Evolutionary conservation across 2,888 invertebrate genomes (phyloP), one percentile per base, ranked within the genome.

Genomic region (Electrophaes corylata): DNA sequence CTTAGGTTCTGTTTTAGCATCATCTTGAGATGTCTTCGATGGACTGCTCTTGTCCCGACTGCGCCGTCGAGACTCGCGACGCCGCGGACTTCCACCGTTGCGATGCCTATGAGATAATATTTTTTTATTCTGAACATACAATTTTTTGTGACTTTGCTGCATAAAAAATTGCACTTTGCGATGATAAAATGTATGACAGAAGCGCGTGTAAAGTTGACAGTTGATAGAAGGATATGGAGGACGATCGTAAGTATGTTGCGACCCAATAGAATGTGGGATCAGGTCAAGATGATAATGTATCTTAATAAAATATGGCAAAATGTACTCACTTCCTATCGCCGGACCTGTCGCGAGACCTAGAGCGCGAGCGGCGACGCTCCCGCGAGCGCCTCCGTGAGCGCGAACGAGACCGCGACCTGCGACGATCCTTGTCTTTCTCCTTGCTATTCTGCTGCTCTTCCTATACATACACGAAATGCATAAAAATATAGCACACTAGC

Each of bases 371-470:
- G 6, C 86, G 82, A 1, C 87, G 75, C 8, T 84, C 84, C 60
- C 86, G 79, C 33, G 88, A 84, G 58, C 86, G 81, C 43, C 89
- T 86, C 37, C 86, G 79, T 35, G 84, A 84, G 33, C 88, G 80
- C 59, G 88, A 89, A 33, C 88, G 76, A 31, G 88, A 75, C 26
- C 88, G 78, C 54, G 87, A 74, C 40, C 90, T 93, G 19, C 89
- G 85, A 1, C 90, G 94, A 56, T 96, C 94, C 76, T 95, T 94
- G 59, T 96, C 96, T 81, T 96, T 95, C 66, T 96, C 96, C 81
- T 96, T 96, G 57, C 86, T 88, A 73, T 87, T 88, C 70, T 81
- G 81, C 67, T 87, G 87, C 58, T 91, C 88, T 59, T 87, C 85
- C 79, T 87, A 70, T 16, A 48, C 44, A 45, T 2, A 37, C 26